phyloP scores from a whole-genome alignment of 1,140 invertebrate genomes.

The Drosophila busckii region DNA sequence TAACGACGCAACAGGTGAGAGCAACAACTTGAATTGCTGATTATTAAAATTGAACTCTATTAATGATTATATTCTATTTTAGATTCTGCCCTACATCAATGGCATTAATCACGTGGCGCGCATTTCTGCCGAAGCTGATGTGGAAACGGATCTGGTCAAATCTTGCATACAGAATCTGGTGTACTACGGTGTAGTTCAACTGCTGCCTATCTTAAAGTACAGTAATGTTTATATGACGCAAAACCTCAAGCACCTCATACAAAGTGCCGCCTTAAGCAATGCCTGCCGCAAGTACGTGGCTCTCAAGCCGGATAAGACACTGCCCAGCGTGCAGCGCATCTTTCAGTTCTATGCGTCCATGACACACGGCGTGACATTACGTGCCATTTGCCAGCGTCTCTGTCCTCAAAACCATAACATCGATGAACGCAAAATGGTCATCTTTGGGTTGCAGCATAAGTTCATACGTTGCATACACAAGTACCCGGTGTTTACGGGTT shows the following conservation, averaged over 20 bases:
- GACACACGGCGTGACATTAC: conserved; percentile 91
- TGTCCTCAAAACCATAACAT: conserved; percentile 80
- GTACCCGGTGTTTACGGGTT: conserved; percentile 83
- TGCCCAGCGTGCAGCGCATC: conserved; percentile 86
- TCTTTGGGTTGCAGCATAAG: conserved; percentile 93
- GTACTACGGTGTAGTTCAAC: conserved; percentile 85
- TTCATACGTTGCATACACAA: conserved; percentile 90
- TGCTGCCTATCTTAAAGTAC: conserved; percentile 96
- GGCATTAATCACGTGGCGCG: conserved; percentile 94
- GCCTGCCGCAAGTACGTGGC: conserved; percentile 87
- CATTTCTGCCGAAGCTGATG: conserved; percentile 90
- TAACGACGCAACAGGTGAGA: conserved; percentile 91
- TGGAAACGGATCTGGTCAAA: conserved; percentile 96
- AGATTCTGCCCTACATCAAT: conserved; percentile 93
- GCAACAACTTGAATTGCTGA: background rate
- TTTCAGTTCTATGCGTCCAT: conserved; percentile 90
- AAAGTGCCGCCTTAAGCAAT: conserved; percentile 85
- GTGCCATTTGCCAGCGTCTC: conserved; percentile 88
- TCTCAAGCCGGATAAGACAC: conserved; percentile 68
- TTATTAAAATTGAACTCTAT: background rate
- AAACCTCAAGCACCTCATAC: conserved; percentile 86
- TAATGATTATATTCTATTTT: conserved; percentile 19
- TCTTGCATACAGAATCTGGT: conserved; percentile 96
- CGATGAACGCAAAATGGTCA: conserved; percentile 92
- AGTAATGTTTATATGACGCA: conserved; percentile 95